phyloP scores from a whole-genome alignment of 2,888 invertebrate species.

The Chymomyza amoena region DNA sequence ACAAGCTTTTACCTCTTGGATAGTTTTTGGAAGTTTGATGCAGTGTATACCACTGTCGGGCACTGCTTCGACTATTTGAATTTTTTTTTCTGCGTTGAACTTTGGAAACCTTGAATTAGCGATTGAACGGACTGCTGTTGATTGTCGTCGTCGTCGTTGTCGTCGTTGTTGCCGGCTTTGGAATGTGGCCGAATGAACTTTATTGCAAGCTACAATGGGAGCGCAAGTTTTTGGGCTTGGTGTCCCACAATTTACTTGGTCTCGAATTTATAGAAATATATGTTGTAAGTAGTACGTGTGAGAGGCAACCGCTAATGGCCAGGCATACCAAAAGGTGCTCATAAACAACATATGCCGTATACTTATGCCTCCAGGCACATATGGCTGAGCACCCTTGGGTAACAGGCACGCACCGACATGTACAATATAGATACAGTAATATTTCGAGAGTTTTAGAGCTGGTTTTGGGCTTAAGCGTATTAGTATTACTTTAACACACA shows the following conservation, averaged over 20 bases:
- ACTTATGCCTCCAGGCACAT: background rate
- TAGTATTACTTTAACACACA: conserved; percentile 47
- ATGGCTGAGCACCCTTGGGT: background rate
- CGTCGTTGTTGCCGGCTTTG: conserved; percentile 11
- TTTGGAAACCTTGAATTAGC: conserved; percentile 45
- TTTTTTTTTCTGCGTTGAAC: conserved; percentile 22
- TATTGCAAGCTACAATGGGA: background rate
- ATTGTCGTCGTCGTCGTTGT: conserved; percentile 11
- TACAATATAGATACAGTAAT: background rate
- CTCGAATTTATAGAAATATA: background rate
- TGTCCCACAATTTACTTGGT: background rate
- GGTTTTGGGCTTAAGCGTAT: conserved; percentile 52
- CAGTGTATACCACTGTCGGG: background rate
- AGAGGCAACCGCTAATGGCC: background rate
- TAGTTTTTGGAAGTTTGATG: too few relatives aligned
- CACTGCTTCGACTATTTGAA: conserved; percentile 25
- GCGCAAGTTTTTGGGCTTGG: background rate
- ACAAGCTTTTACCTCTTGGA: too few relatives aligned
- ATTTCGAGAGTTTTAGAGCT: conserved; percentile 11
- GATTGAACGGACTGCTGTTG: background rate
- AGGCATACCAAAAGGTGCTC: background rate
- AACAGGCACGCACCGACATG: background rate
- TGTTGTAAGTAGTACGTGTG: background rate
- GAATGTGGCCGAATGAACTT: conserved; percentile 25
- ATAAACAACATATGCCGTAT: background rate